phyloP scores from a whole-genome alignment of 2,797 vertebrate genomes.

The Clarias fuscus region DNA sequence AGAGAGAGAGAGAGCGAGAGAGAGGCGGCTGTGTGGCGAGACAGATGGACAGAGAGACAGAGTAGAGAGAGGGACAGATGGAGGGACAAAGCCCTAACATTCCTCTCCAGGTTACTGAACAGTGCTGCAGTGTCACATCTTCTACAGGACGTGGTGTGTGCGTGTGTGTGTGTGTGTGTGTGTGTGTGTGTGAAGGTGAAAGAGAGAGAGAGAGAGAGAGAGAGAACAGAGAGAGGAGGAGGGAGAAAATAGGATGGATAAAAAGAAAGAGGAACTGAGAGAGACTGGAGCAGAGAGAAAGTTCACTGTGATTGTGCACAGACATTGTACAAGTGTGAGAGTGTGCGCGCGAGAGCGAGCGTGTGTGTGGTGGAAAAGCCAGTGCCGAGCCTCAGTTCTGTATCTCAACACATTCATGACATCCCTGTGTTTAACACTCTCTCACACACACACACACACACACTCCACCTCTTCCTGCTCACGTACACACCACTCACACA shows the following conservation, averaged over 20 bases:
- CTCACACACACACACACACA: neutral
- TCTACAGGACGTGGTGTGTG: no score
- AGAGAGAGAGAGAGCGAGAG: neutral
- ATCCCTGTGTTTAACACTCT: neutral
- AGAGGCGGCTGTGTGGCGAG: no score
- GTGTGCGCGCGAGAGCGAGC: no score
- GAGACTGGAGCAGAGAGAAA: no score
- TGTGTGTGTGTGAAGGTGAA: no score
- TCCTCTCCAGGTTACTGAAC: no score
- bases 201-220: neutral
- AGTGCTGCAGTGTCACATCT: no score
- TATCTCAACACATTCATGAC: neutral
- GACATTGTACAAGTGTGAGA: no score
- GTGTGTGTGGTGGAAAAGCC: neutral
- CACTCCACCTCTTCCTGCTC: conserved; percentile 24
- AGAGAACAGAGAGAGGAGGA: neutral
- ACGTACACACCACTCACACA: conserved; percentile 31
- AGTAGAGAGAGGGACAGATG: neutral
- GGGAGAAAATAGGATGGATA: no score
- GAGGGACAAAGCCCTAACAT: neutral
- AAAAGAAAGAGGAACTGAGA: neutral
- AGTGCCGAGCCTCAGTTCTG: neutral
- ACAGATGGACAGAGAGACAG: no score
- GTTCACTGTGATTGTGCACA: no score
- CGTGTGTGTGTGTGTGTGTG: no score